Base-by-base conservation (phyloP, 1,140 invertebrate species). In the Pseudomyrmex pallidus region DNA sequence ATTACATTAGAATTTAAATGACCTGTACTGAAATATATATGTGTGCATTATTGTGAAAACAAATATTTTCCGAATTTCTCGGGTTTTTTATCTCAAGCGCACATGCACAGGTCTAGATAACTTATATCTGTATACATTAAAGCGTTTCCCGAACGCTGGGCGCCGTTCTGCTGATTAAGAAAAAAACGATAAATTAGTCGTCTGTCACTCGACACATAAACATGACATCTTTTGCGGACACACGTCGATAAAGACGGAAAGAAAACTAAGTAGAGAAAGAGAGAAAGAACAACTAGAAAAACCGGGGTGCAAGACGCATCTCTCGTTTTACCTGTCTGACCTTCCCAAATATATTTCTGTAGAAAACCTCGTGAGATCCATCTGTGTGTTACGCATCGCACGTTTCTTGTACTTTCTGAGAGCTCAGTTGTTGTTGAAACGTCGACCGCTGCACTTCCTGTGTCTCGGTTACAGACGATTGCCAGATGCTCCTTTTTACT, bases 311-410 rank as follows among this genome's bases (percentile, higher is more conserved):
- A 9, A 46, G 50, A 35, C n/a, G 50, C 87, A 83, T 88, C 90
- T 89, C 89, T 88, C 88, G 85, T 74, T 89, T 89, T 91, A 92
- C 92, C 91, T 93, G 91, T 13, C 50, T 88, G 90, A 92, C 90
- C 91, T 89, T 92, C 50, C 85, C 85, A 92, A 93, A 92, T 92
- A 89, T 91, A 84, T 92, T 93, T 90, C 87, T 66, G 84, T 91
- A 93, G 92, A 90, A 90, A 87, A 66, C 83, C 54, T 84, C 57
- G 35, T 35, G 35, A 57, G 56, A 62, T 73, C 68, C 22, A 57
- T 7, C 35, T 54, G 44, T 25, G 72, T 54, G 44, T 63, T 56
- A 73, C 61, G 70, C 46, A 85, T 83, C 84, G 76, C 52, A 13
- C 12, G 72, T 73, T 54, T 76, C 63, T 61, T 87, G 59, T 74